A percentile compares a stretch with the other conserved stretches of the same genome.
Evolutionary conservation across 2,888 invertebrate genomes (phyloP).

Genomic region (Sinodicranocentrus sp.): DNA sequence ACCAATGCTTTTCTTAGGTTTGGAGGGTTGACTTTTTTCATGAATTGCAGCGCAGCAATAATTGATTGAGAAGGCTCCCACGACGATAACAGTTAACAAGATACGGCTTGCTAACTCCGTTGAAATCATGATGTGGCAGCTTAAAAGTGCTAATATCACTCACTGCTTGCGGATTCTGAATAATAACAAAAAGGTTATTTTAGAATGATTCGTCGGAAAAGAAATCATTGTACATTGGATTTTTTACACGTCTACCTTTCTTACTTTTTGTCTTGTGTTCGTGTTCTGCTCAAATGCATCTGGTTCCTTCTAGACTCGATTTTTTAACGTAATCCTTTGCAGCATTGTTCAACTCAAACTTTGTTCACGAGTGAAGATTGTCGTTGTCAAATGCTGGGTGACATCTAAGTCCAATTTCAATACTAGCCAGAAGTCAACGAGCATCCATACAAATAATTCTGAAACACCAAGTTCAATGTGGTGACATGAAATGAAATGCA

Average conservation of each 20-base stretch:
- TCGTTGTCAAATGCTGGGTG: too few species aligned
- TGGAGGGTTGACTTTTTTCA: constrained; percentile 6
- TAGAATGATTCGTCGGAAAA: constrained; percentile 22
- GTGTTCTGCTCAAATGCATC: constrained; percentile 74
- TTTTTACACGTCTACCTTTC: too few species aligned
- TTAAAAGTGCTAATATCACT: constrained; percentile 56
- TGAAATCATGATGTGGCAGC: constrained; percentile 71
- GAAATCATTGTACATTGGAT: too few species aligned
- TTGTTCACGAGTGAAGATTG: too few species aligned
- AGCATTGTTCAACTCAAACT: too few species aligned
- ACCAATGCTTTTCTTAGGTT: constrained; percentile 8
- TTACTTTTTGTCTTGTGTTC: constrained; percentile 41
- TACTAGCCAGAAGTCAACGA: too few species aligned
- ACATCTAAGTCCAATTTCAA: too few species aligned
- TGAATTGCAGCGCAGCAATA: constrained; percentile 23
- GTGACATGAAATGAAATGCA: too few species aligned
- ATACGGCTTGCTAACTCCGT: constrained; percentile 75
- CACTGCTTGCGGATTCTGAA: constrained; percentile 27
- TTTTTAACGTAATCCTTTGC: too few species aligned
- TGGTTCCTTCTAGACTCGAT: constrained; percentile 23
- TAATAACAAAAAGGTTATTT: constrained; percentile 32
- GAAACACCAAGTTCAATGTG: too few species aligned
- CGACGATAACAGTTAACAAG: constrained; percentile 74
- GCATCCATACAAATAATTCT: too few species aligned
- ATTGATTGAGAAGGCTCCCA: constrained; percentile 59